Evolutionary conservation across 2,888 invertebrate genomes (phyloP).

Genomic region (Archips xylosteana): DNA sequence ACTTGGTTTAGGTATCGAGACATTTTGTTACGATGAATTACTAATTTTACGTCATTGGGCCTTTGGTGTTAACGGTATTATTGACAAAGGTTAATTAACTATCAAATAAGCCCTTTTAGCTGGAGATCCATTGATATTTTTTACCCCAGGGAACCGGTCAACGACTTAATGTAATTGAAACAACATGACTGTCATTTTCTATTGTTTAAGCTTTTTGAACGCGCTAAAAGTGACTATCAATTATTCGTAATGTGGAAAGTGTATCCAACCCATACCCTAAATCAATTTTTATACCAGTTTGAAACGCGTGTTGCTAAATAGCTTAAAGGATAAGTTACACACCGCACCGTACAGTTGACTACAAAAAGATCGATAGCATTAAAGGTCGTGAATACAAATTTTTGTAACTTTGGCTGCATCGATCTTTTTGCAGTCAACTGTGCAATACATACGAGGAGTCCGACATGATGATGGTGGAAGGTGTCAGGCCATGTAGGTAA

Average conservation of each 20-base stretch:
- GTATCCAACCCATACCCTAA: neutral
- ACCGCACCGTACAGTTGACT: too few relatives aligned
- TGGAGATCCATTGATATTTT: conserved; percentile 4
- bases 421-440: too few relatives aligned
- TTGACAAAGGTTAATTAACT: neutral
- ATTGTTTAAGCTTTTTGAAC: neutral
- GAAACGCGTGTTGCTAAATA: neutral
- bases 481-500: too few relatives aligned
- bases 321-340: neutral
- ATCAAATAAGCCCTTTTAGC: conserved; percentile 1
- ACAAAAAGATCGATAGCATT: too few relatives aligned
- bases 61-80: neutral
- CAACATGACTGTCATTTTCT: conserved; percentile 19
- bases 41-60: neutral
- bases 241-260: neutral
- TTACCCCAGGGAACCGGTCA: conserved; percentile 5
- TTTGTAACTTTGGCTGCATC: too few relatives aligned
- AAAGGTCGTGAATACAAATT: too few relatives aligned
- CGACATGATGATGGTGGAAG: too few relatives aligned
- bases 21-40: neutral
- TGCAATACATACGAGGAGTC: too few relatives aligned
- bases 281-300: neutral
- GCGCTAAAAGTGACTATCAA: conserved; percentile 4
- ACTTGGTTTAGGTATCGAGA: too few relatives aligned
- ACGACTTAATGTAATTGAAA: conserved; percentile 8